Conservation (phyloP, 2,888 invertebrate genomes). For the Synanthedon formicaeformis region DNA sequence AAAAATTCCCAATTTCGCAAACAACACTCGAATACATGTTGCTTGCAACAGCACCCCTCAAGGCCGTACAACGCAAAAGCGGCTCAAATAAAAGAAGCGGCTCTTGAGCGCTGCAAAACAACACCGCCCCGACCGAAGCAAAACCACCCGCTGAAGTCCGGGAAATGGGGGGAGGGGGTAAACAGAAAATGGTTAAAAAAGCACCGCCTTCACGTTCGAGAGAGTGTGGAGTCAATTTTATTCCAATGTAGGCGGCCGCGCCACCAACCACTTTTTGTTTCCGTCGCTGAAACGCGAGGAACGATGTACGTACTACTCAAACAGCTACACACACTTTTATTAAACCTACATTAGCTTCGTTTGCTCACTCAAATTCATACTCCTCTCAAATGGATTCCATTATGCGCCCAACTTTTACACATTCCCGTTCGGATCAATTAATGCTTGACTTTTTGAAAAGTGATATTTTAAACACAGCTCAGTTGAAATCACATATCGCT, state of each 20-base stretch:
- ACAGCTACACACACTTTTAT: constrained; percentile 63
- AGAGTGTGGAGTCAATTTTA: constrained; percentile 72
- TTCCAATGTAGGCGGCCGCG: constrained; percentile 70
- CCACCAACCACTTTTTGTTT: constrained; percentile 67
- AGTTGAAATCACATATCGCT: not conserved
- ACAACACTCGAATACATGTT: constrained; percentile 63
- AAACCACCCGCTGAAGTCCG: constrained; percentile 69
- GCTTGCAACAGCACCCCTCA: constrained; percentile 54
- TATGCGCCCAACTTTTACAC: not conserved
- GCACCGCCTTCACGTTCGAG: constrained; percentile 64
- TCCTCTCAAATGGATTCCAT: not conserved
- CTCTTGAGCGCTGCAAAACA: constrained; percentile 70
- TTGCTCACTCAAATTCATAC: constrained; percentile 7
- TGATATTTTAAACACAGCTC: too few relatives aligned
- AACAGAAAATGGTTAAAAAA: constrained; percentile 56
- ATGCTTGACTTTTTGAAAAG: too few relatives aligned
- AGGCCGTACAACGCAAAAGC: constrained; percentile 62
- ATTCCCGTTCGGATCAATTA: not conserved
- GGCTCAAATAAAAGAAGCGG: constrained; percentile 67
- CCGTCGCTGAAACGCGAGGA: constrained; percentile 65
- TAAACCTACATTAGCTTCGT: constrained; percentile 41
- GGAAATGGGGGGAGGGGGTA: constrained; percentile 31
- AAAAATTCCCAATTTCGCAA: constrained; percentile 62
- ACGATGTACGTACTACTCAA: constrained; percentile 48
- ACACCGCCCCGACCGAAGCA: constrained; percentile 66